Base-by-base conservation (phyloP, 2,113 vertebrate genomes). In the Hirundichthys speculiger region DNA sequence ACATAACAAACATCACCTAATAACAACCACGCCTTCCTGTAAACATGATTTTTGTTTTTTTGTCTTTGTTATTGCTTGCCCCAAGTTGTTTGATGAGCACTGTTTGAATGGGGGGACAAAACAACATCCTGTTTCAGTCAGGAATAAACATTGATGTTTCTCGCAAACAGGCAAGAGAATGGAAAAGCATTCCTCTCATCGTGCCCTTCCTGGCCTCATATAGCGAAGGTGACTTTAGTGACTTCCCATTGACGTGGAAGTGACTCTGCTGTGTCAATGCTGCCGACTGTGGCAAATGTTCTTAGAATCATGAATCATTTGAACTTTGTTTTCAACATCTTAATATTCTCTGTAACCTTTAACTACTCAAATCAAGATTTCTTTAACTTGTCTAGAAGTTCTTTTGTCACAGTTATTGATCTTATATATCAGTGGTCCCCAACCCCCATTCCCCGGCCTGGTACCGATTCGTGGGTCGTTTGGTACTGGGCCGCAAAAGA, bases 71-170 rank as follows among this genome's bases (percentile, higher is more conserved):
- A 72, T 81, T 82, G 54, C 19, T 24, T 80, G 61, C 87, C 79
- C 68, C 67, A 49, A 42, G 70, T 80, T 72, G 77, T 86, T 73
- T 64, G 48, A 51, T 46, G 15, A 64, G 18, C 45, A 25, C 30
- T 25, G 54, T 66, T 77, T 65, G 67, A 75, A 80, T 80, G 42
- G 4, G 13, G n/a, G 16, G 67, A 86, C 75, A 38, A 61, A 65
- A 41, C 50, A 68, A 90, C 90, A 90, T 93, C 92, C 91, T 82
- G 84, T 87, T 90, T 67, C 49, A 66, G 22, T 85, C 72, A 73
- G 84, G 86, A 91, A 90, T 89, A 92, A 91, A 90, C 88, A 87
- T 65, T 2, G 20, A 65, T 57, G 71, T 79, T 76, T 77, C 58
- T 41, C 56, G 56, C 43, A 76, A 81, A 79, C 55, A 64, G 20